These are phyloP conservation scores for Megaustenia siamemsis DNA, from an alignment of 2,888 invertebrate genomes.

Conservation along the genomic window DNA sequence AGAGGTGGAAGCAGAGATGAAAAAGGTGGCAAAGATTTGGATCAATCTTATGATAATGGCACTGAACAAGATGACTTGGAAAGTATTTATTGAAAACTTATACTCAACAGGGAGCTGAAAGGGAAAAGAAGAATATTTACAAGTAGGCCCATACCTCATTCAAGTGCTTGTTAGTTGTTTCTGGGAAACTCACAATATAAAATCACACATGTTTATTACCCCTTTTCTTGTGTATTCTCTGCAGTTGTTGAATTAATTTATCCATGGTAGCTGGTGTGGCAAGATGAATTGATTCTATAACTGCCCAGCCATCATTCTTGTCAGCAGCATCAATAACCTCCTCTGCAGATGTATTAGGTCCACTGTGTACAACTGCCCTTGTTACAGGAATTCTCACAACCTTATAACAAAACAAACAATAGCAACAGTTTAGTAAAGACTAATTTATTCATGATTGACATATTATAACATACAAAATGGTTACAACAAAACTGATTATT, in stretches of 20 bases:
- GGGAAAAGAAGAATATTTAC: too few species aligned
- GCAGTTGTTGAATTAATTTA: constrained; percentile 70
- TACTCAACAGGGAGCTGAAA: too few species aligned
- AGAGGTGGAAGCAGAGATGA: too few species aligned
- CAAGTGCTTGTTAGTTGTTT: neutral
- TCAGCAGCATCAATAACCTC: constrained; percentile 75
- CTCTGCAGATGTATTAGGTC: constrained; percentile 67
- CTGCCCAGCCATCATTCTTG: constrained; percentile 76
- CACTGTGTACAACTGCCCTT: constrained; percentile 71
- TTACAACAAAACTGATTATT: too few species aligned
- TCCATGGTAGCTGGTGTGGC: constrained; percentile 67
- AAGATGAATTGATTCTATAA: constrained; percentile 76
- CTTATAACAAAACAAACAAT: constrained; percentile 21
- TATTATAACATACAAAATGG: too few species aligned
- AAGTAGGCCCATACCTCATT: too few species aligned
- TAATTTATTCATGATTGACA: too few species aligned
- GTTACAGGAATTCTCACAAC: constrained; percentile 61
- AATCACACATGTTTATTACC: constrained; percentile 54
- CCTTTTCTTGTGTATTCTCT: constrained; percentile 67
- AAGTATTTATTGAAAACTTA: too few species aligned
- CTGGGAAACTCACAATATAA: neutral
- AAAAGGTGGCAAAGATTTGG: too few species aligned
- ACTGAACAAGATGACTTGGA: too few species aligned
- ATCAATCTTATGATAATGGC: too few species aligned
- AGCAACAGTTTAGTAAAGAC: neutral